phyloP scores from a whole-genome alignment of 2,113 vertebrate species.

The Pyxicephalus adspersus region DNA sequence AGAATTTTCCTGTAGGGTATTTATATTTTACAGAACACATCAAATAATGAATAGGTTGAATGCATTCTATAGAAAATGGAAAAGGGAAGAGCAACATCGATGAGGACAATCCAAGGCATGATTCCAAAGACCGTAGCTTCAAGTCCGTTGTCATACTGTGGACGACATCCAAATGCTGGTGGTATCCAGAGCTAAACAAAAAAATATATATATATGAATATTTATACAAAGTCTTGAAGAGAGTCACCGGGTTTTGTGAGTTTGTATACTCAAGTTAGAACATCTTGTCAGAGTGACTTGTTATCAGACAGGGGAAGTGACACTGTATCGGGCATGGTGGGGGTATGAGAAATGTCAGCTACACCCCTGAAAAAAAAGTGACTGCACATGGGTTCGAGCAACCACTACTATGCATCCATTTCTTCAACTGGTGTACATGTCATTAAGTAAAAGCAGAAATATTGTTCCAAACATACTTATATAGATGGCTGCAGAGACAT shows the following conservation, averaged over 20 bases:
- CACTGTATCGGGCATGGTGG: no score
- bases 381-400: no score
- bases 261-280: no score
- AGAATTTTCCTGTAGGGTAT: background rate
- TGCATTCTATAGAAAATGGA: slow-evolving; percentile 84
- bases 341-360: no score
- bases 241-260: background rate
- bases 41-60: slow-evolving; percentile 77
- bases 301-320: no score
- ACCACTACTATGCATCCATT: no score
- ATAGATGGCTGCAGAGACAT: no score
- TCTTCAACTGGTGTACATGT: no score
- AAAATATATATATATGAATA: background rate
- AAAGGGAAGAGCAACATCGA: slow-evolving; percentile 79
- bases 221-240: background rate
- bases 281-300: no score
- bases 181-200: slow-evolving; percentile 77
- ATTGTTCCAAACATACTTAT: no score
- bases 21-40: slow-evolving; percentile 72
- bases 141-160: slow-evolving; percentile 79
- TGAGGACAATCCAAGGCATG: slow-evolving; percentile 74
- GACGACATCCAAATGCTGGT: slow-evolving; percentile 80
- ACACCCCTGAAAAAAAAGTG: no score
- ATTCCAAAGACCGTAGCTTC: slow-evolving; percentile 77
- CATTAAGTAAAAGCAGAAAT: no score